Conservation (phyloP, 2,113 vertebrate species). For the Sula dactylatra region DNA sequence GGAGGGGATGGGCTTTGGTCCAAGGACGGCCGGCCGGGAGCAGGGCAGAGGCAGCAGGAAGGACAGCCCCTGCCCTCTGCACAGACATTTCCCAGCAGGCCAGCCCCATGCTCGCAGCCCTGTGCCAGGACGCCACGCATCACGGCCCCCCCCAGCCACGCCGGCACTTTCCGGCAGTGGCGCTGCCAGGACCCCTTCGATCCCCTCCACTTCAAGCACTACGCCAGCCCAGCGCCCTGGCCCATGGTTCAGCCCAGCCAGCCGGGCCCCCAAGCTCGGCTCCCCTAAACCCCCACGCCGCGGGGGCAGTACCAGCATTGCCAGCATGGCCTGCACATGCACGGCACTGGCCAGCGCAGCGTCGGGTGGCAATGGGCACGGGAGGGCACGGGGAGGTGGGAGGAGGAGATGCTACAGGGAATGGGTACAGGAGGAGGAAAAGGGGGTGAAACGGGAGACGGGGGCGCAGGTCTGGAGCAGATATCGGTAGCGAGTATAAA, state of each 20-base stretch:
- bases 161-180: neutral
- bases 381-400: neutral
- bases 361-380: fast-evolving
- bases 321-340: too few relatives aligned
- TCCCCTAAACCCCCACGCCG: fast-evolving
- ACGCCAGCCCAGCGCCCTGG: neutral
- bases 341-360: fast-evolving
- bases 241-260: neutral
- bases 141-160: fast-evolving
- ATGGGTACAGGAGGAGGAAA: neutral
- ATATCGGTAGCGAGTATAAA: neutral
- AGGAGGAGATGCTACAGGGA: neutral
- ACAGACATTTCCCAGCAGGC: neutral
- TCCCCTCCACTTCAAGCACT: neutral
- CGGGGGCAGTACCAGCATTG: neutral
- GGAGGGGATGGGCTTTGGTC: constrained; percentile 27
- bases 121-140: fast-evolving
- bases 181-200: neutral
- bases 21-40: neutral
- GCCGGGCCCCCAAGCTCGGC: neutral
- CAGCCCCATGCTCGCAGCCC: neutral
- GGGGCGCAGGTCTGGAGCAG: neutral
- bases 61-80: constrained; percentile 3
- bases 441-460: neutral
- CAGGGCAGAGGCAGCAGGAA: neutral